Conservation (phyloP, 2,888 invertebrate species). For the Rhagium mordax region DNA sequence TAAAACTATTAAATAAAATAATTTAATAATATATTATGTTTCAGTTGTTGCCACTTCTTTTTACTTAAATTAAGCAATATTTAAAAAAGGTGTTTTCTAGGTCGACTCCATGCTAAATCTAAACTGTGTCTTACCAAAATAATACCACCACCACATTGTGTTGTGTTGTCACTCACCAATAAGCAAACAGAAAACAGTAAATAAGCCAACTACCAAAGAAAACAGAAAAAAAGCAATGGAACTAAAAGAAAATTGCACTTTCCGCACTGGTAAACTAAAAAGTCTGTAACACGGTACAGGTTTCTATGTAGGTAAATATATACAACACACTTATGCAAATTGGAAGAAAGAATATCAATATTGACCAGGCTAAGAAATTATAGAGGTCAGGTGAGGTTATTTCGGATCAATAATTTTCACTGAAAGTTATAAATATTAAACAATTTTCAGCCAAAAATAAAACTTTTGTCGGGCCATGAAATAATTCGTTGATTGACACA, state of each 20-base stretch:
- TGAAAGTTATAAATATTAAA: neutral
- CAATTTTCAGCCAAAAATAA: neutral
- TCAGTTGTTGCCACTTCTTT: slow-evolving; percentile 13
- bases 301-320: slow-evolving; percentile 8
- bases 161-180: slow-evolving; percentile 43
- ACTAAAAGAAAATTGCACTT: neutral
- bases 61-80: neutral
- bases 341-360: slow-evolving; percentile 47
- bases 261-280: neutral
- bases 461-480: neutral
- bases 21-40: neutral
- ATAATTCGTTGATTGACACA: neutral
- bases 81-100: slow-evolving; percentile 9
- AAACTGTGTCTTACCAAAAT: slow-evolving; percentile 59
- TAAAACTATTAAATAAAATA: neutral
- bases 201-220: slow-evolving; percentile 8
- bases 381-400: slow-evolving; percentile 50
- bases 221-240: slow-evolving; percentile 20
- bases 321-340: slow-evolving; percentile 52
- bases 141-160: slow-evolving; percentile 65
- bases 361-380: slow-evolving; percentile 43
- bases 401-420: slow-evolving; percentile 46
- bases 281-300: neutral
- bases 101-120: slow-evolving; percentile 37
- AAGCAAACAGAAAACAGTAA: slow-evolving; percentile 52